Percentiles rank a stretch among this genome's conserved stretches.
These are phyloP conservation scores for Itoplectis maculator DNA, from an alignment of 2,888 invertebrate genomes.

Conservation along the genomic window DNA sequence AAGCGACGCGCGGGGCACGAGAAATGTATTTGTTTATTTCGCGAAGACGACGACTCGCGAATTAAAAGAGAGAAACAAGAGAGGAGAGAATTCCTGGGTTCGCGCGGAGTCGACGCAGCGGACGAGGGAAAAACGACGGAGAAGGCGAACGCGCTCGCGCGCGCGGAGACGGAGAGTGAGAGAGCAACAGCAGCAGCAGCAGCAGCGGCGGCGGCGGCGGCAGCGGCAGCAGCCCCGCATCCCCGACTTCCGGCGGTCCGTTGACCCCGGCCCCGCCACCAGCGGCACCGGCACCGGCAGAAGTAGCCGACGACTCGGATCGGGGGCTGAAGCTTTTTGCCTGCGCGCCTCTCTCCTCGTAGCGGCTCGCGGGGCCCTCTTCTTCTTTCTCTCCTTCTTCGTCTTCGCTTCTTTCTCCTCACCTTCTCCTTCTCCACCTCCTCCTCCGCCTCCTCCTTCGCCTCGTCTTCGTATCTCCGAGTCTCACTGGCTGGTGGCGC, in stretches of 20 bases:
- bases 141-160: too few relatives aligned
- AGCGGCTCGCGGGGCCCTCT: slow-evolving; percentile 62
- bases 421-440: slow-evolving; percentile 33
- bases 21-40: slow-evolving; percentile 60
- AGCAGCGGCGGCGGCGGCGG: too few relatives aligned
- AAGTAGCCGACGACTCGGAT: slow-evolving; percentile 67
- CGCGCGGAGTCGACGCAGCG: slow-evolving; percentile 42
- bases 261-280: slow-evolving; percentile 79
- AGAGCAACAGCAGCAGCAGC: slow-evolving; percentile 28
- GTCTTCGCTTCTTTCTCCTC: slow-evolving; percentile 38
- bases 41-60: slow-evolving; percentile 41
- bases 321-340: slow-evolving; percentile 70
- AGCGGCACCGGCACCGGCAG: slow-evolving; percentile 54
- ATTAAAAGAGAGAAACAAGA: slow-evolving; percentile 58
- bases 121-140: slow-evolving; percentile 53
- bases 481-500: slow-evolving; percentile 67
- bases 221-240: slow-evolving; percentile 69
- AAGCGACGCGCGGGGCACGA: slow-evolving; percentile 2
- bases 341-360: slow-evolving; percentile 61
- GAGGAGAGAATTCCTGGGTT: slow-evolving; percentile 43
- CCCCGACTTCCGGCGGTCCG: slow-evolving; percentile 83
- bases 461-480: slow-evolving; percentile 42
- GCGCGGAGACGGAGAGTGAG: slow-evolving; percentile 47
- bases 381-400: slow-evolving; percentile 50
- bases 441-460: slow-evolving; percentile 14